Conservation (phyloP, 2,888 invertebrate species). For the Pammene aurita region DNA sequence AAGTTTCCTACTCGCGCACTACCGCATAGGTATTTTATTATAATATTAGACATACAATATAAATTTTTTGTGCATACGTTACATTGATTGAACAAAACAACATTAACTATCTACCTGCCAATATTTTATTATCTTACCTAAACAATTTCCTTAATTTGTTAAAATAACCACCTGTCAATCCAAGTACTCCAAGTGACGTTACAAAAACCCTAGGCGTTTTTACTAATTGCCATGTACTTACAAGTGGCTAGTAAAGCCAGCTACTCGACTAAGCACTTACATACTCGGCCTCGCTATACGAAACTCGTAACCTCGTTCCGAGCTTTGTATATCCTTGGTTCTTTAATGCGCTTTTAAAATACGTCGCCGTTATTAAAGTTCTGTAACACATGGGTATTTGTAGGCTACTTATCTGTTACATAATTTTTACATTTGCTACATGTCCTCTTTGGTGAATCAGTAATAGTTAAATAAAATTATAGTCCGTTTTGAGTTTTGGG, state of each 20-base stretch:
- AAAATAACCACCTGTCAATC: conserved; percentile 6
- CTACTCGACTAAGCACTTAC: conserved; percentile 52
- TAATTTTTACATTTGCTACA: neutral
- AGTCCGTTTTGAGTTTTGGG: too few relatives aligned
- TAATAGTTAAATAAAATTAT: too few relatives aligned
- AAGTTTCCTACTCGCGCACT: too few relatives aligned
- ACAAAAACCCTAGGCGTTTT: conserved; percentile 9
- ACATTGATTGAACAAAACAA: neutral
- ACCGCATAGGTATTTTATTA: too few relatives aligned
- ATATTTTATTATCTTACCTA: neutral
- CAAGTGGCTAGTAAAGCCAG: conserved; percentile 14
- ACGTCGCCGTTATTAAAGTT: conserved; percentile 28
- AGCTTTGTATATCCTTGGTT: conserved; percentile 51
- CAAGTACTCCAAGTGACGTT: neutral
- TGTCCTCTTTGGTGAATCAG: too few relatives aligned
- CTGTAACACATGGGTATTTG: conserved; percentile 18
- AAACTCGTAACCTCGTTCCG: conserved; percentile 52
- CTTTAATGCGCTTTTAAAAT: conserved; percentile 49
- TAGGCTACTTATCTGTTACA: neutral
- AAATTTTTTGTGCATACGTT: neutral
- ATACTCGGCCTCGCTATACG: conserved; percentile 62
- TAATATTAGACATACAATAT: too few relatives aligned
- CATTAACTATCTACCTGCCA: neutral
- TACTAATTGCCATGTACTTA: conserved; percentile 4
- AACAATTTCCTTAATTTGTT: neutral